Percentiles rank a stretch among this genome's conserved stretches.
These are phyloP conservation scores for Hypselothyrea guttata DNA, from an alignment of 2,888 invertebrate species.

Conservation along the genomic window DNA sequence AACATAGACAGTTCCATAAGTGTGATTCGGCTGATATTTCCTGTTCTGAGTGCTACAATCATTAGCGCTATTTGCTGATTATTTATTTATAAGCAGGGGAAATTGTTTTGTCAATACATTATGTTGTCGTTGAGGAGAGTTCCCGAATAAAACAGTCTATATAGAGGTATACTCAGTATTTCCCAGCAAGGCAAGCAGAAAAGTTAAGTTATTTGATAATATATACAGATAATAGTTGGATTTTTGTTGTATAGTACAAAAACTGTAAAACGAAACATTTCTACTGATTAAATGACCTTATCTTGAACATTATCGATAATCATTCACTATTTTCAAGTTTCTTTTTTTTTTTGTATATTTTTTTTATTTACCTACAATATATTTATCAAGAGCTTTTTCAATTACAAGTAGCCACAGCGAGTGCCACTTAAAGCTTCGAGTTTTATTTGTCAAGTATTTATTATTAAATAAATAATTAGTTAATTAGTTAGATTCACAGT, in stretches of 20 bases:
- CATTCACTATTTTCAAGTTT: no score
- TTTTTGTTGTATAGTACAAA: no score
- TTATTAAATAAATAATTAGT: neutral
- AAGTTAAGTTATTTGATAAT: no score
- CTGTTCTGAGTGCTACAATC: conserved; percentile 8
- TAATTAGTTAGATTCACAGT: neutral
- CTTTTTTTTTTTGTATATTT: no score
- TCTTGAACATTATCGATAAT: no score
- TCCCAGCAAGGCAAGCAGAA: no score
- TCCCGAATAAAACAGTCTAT: no score
- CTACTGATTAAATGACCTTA: no score
- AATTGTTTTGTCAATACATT: conserved; percentile 38
- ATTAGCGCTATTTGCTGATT: conserved; percentile 22
- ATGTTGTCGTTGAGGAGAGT: neutral
- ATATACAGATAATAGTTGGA: no score
- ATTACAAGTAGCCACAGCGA: neutral
- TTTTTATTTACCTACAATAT: neutral
- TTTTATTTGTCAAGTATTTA: neutral
- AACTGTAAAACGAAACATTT: no score
- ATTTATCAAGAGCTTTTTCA: neutral
- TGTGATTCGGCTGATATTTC: conserved; percentile 13
- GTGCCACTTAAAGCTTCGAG: conserved; percentile 3
- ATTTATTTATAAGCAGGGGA: conserved; percentile 17
- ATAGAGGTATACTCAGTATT: no score
- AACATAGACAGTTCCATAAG: conserved; percentile 23